Evolutionary conservation across 2,797 vertebrate species (phyloP).

Genomic region (Eptatretus atami): DNA sequence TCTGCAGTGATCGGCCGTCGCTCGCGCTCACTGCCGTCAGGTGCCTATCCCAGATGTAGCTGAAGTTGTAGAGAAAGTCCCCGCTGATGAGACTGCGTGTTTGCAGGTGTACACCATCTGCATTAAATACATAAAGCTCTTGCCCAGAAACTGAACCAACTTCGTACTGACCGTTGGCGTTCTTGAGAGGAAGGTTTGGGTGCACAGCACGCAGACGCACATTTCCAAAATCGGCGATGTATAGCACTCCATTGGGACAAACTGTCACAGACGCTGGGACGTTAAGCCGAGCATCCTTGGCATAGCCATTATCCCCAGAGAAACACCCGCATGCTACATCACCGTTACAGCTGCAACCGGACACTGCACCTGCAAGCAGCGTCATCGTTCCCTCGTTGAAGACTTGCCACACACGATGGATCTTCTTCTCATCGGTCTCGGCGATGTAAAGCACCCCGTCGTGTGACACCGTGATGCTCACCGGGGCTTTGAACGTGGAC

Average conservation of each 20-base stretch:
- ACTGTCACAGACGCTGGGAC: constrained; percentile 54
- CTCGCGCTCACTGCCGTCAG: constrained; percentile 53
- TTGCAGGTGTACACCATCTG: constrained; percentile 64
- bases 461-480: constrained; percentile 56
- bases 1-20: constrained; percentile 49
- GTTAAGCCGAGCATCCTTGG: constrained; percentile 75
- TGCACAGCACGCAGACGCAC: constrained; percentile 69
- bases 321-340: constrained; percentile 92
- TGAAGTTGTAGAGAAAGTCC: constrained; percentile 76
- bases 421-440: constrained; percentile 86
- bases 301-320: constrained; percentile 75
- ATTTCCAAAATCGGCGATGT: constrained; percentile 66
- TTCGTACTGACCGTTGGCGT: constrained; percentile 63
- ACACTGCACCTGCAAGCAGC: constrained; percentile 55
- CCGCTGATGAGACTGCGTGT: constrained; percentile 81
- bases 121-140: constrained; percentile 74
- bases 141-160: constrained; percentile 72
- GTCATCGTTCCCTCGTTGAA: constrained; percentile 78
- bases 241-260: constrained; percentile 65
- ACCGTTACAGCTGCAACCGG: constrained; percentile 82
- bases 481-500: constrained; percentile 72
- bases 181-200: constrained; percentile 64
- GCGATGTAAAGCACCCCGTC: constrained; percentile 62
- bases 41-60: constrained; percentile 49
- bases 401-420: constrained; percentile 72